phyloP scores from a whole-genome alignment of 2,797 vertebrate species.

The Etheostoma nigrum region DNA sequence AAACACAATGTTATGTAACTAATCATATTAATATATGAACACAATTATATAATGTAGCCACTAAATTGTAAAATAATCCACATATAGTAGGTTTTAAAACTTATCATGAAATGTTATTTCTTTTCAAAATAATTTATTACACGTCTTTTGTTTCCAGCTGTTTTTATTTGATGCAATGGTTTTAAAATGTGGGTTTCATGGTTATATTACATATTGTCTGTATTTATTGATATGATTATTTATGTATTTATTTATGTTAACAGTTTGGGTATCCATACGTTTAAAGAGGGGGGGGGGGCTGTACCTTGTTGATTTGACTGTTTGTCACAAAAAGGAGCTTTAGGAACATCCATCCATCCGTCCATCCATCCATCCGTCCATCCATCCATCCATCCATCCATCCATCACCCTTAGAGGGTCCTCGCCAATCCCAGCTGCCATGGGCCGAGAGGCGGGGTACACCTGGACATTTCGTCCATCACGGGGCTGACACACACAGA shows the following conservation, averaged over 20 bases:
- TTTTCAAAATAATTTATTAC: background rate
- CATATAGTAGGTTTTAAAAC: background rate
- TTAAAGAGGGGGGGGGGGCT: too few species aligned
- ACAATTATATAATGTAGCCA: background rate
- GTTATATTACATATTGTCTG: constrained; percentile 1
- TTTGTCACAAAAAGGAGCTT: background rate
- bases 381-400: too few species aligned
- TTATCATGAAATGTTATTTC: background rate
- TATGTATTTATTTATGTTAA: background rate
- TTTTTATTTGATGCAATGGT: background rate
- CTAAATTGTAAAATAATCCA: constrained; percentile 13
- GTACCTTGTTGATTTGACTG: background rate
- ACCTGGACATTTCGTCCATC: too few species aligned
- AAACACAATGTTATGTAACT: background rate
- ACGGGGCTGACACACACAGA: background rate
- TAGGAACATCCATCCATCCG: too few species aligned
- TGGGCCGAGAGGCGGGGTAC: too few species aligned
- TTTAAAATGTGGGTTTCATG: background rate
- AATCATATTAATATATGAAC: background rate
- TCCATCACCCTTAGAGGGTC: too few species aligned
- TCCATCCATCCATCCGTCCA: too few species aligned
- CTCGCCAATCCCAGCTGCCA: too few species aligned
- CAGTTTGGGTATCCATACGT: constrained; percentile 7
- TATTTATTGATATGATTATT: background rate
- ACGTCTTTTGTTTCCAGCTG: background rate